Evolutionary conservation across 2,113 vertebrate species (phyloP), one percentile per base, ranked within the genome.

Genomic region (Aix galericulata): DNA sequence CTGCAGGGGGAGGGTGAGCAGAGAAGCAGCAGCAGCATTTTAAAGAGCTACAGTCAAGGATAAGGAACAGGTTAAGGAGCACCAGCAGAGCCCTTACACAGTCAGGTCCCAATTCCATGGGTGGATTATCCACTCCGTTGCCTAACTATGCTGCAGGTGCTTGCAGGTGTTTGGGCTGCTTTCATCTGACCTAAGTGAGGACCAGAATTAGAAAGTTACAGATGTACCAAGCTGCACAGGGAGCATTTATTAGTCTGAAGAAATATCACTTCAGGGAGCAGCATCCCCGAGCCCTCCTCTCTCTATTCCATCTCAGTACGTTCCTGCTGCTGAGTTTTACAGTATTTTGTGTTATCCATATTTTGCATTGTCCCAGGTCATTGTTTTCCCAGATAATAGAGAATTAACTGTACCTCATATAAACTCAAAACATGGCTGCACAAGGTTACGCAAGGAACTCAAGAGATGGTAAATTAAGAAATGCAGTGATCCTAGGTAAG

Each of bases 401-500:
- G 94, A 96, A 95, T 96, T 89, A 96, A 93, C 80, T 92, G 92
- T 94, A 96, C 88, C 91, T 96, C 88, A 95, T 94, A 95, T 95
- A 96, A 96, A 96, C 91, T 95, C 92, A 96, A 96, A 96, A 96
- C 90, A 96, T 96, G 95, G 95, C 92, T 95, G 95, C 95, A 96
- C 95, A 97, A 96, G 93, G 94, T 94, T 96, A 97, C 86, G 94
- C 91, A 92, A 94, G 95, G 93, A 96, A 97, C 86, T 93, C 95
- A 97, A 96, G 95, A 96, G 88, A 89, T 95, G 91, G 89, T 95
- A 95, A 96, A 96, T 94, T 93, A 96, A 96, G 94, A 97, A 97
- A 97, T 93, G 92, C 92, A 96, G 95, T 95, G 94, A 96, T 89
- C 86, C 93, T 96, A 94, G 92, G 94, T 69, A 96, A 95, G 93